Conservation (phyloP, 2,797 vertebrate genomes). For the Siniperca scherzeri region DNA sequence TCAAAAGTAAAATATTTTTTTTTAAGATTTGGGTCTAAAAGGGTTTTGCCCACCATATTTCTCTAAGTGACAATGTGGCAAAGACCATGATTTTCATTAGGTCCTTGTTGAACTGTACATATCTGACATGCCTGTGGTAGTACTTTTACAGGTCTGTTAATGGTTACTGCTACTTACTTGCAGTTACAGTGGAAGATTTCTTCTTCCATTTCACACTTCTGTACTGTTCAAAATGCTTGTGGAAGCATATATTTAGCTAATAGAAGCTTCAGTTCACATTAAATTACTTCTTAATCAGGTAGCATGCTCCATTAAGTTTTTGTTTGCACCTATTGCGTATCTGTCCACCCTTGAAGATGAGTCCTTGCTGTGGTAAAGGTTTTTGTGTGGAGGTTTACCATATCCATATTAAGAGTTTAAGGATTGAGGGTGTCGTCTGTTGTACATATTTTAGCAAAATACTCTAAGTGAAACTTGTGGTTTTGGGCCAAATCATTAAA, state of each 20-base stretch:
- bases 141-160: conserved; percentile 31
- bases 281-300: background rate
- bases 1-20: background rate
- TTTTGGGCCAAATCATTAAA: background rate
- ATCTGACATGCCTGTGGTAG: conserved; percentile 40
- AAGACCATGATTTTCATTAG: conserved; percentile 20
- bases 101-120: conserved; percentile 33
- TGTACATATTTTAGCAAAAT: background rate
- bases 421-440: background rate
- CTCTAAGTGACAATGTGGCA: conserved; percentile 15
- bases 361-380: background rate
- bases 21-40: background rate
- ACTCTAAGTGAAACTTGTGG: background rate
- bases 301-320: background rate
- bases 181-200: conserved; percentile 11
- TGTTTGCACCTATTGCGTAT: background rate
- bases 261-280: background rate
- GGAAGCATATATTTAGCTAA: background rate
- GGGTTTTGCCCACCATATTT: background rate
- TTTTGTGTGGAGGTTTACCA: background rate
- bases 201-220: conserved; percentile 16
- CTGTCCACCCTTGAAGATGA: background rate
- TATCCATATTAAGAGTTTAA: background rate
- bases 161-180: conserved; percentile 12
- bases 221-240: background rate